Evolutionary conservation across 2,888 invertebrate genomes (phyloP).

Genomic region (Eilema sororculum): DNA sequence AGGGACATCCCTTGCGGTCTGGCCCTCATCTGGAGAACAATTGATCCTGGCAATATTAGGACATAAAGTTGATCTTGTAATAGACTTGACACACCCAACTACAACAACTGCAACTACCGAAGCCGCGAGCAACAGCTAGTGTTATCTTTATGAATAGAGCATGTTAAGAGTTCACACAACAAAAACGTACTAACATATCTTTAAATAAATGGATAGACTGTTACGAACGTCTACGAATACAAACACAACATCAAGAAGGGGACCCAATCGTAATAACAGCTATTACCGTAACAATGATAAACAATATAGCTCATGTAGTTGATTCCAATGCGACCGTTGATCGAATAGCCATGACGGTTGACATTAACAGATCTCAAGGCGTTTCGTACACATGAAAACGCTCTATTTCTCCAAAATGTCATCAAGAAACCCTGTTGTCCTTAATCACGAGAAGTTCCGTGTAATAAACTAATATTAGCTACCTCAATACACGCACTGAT

Average conservation of each 20-base stretch:
- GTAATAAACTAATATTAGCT: conserved; percentile 1
- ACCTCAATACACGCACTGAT: conserved; percentile 20
- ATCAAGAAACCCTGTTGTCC: not conserved
- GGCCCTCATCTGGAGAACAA: too few relatives aligned
- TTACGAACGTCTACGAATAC: conserved; percentile 5
- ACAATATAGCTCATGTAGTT: not conserved
- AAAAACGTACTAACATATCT: conserved; percentile 4
- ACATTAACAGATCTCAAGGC: conserved; percentile 8
- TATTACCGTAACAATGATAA: conserved; percentile 14
- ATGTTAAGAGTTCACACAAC: not conserved
- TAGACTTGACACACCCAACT: too few relatives aligned
- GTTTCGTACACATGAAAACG: not conserved
- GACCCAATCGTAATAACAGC: not conserved
- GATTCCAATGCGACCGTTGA: not conserved
- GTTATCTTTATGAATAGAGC: too few relatives aligned
- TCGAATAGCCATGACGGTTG: conserved; percentile 11
- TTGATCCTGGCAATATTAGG: too few relatives aligned
- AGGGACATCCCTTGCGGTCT: too few relatives aligned
- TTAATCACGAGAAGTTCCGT: conserved; percentile 10
- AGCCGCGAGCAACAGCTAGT: too few relatives aligned
- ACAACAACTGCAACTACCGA: too few relatives aligned
- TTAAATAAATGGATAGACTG: not conserved
- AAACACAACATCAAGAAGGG: conserved; percentile 8
- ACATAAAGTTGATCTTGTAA: too few relatives aligned
- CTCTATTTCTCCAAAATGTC: conserved; percentile 2